Conservation (phyloP, 2,888 invertebrate genomes). For the Himalopsyche anomala region DNA sequence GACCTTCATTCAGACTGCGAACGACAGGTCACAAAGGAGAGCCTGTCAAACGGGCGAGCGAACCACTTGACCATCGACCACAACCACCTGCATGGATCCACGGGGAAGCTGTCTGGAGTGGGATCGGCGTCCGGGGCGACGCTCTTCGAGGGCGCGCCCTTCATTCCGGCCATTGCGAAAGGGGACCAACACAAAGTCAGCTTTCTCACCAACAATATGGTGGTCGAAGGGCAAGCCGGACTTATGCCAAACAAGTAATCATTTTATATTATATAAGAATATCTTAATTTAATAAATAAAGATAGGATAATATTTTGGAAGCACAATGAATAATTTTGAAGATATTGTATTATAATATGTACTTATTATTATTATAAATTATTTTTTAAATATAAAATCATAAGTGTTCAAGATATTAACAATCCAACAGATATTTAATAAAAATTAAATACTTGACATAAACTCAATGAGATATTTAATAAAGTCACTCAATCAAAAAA, state of each 20-base stretch:
- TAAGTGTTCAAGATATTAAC: no score
- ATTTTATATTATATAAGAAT: not conserved
- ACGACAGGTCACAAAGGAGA: not conserved
- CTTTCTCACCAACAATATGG: constrained; percentile 52
- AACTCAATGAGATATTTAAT: no score
- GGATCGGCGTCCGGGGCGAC: not conserved
- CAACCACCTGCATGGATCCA: constrained; percentile 36
- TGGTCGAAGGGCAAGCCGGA: constrained; percentile 36
- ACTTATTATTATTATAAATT: no score
- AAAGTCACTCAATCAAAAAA: no score
- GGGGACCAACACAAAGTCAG: constrained; percentile 52
- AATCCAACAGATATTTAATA: no score
- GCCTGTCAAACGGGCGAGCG: not conserved
- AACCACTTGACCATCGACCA: constrained; percentile 29
- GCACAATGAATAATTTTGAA: no score
- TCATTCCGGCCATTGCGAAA: constrained; percentile 11
- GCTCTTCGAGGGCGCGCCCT: not conserved
- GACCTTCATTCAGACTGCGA: not conserved
- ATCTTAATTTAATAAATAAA: no score
- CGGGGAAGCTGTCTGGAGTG: constrained; percentile 12
- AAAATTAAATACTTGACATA: no score
- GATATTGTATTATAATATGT: no score
- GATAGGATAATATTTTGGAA: no score
- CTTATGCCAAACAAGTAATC: constrained; percentile 19
- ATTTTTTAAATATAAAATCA: no score